A percentile compares a stretch with the other conserved stretches of the same genome.
These are phyloP conservation scores for Panagrolaimus sp. DNA, from an alignment of 1,140 invertebrate species.

Conservation along the genomic window DNA sequence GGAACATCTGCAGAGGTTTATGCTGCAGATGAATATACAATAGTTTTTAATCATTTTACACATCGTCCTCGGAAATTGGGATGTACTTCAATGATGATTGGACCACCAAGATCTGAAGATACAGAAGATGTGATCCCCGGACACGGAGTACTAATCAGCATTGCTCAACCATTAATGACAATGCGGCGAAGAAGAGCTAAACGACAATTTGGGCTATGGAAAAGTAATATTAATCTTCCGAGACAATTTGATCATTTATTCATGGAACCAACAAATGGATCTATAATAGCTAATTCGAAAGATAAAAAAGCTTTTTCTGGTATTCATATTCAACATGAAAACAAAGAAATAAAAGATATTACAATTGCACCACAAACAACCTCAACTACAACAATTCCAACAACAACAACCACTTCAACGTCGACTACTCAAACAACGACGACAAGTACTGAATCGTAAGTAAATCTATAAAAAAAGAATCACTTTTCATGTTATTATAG, in stretches of 20 bases:
- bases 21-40: constrained; percentile 51
- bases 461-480: too few relatives aligned
- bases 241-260: constrained; percentile 42
- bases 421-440: not conserved
- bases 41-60: constrained; percentile 51
- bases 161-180: constrained; percentile 36
- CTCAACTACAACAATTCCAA: constrained; percentile 7
- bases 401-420: not conserved
- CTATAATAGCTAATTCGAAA: too few relatives aligned
- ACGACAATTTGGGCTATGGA: constrained; percentile 7
- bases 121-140: constrained; percentile 31
- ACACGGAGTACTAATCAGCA: constrained; percentile 42
- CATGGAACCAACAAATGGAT: constrained; percentile 20
- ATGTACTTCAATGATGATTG: constrained; percentile 52
- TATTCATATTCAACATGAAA: constrained; percentile 17
- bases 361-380: constrained; percentile 2
- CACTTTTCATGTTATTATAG: not conserved
- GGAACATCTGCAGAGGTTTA: constrained; percentile 49
- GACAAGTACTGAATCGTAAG: not conserved
- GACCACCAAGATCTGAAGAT: constrained; percentile 40
- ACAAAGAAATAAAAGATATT: not conserved
- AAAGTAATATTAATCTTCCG: not conserved
- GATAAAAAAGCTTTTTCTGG: constrained; percentile 15
- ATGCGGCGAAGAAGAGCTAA: constrained; percentile 8
- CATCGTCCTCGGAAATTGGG: constrained; percentile 37